A percentile compares a stretch with the other conserved stretches of the same genome.
Evolutionary conservation across 2,113 vertebrate genomes (phyloP).

Genomic region (Chionomys nivalis): DNA sequence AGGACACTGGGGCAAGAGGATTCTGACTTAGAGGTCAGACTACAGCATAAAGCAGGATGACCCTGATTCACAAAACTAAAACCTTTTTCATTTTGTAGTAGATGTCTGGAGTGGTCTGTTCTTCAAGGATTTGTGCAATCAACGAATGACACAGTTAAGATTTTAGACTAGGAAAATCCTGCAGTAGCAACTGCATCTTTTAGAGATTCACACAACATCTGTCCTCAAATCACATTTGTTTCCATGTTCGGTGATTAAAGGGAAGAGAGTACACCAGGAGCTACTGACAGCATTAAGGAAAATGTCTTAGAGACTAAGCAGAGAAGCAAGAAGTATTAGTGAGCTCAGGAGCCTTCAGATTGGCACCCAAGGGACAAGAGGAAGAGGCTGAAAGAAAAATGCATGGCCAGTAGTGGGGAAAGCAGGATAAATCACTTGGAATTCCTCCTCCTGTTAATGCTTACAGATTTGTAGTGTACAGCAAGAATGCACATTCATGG

Average conservation of each 20-base stretch:
- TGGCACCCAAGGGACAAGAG: conserved; percentile 16
- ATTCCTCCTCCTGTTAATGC: conserved; percentile 15
- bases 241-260: background rate
- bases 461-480: background rate
- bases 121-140: background rate
- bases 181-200: background rate
- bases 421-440: conserved; percentile 7
- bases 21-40: background rate
- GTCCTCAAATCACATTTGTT: background rate
- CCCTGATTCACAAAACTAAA: background rate
- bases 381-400: background rate
- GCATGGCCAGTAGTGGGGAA: background rate
- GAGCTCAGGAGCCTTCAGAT: background rate
- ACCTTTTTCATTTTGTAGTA: background rate
- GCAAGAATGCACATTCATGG: background rate
- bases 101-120: conserved; percentile 5
- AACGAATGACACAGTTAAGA: background rate
- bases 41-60: background rate
- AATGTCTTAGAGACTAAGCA: background rate
- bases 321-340: background rate
- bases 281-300: background rate
- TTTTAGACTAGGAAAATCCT: background rate
- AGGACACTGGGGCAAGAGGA: background rate
- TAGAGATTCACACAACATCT: background rate
- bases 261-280: background rate